Percentiles rank a stretch among this genome's conserved stretches.
Conservation (phyloP, 1,140 invertebrate genomes). For the Pseudomyrmex cubaensis region DNA sequence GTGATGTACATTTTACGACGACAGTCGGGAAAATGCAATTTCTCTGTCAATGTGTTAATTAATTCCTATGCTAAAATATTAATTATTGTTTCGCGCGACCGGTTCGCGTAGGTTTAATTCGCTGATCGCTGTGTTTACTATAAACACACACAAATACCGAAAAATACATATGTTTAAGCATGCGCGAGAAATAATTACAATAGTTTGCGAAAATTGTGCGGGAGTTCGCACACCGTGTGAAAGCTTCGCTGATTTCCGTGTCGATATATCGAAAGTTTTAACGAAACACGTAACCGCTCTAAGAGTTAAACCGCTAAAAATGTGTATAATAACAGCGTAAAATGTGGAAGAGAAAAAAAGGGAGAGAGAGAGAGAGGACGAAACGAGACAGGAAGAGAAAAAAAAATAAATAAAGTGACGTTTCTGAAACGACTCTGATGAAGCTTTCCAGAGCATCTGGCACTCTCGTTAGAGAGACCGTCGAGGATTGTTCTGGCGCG, state of each 20-base stretch:
- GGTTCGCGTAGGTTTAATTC: constrained; percentile 28
- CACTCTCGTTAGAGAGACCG: constrained; percentile 60
- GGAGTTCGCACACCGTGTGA: too few relatives aligned
- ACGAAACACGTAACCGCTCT: not conserved
- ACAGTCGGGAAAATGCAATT: constrained; percentile 13
- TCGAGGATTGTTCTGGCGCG: constrained; percentile 52
- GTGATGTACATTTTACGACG: not conserved
- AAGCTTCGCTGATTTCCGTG: too few relatives aligned
- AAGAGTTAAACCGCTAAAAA: not conserved
- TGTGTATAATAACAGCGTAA: too few relatives aligned
- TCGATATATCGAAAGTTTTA: constrained; percentile 6
- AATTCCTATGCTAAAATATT: constrained; percentile 49
- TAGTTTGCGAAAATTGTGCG: too few relatives aligned
- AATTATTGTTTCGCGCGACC: constrained; percentile 35
- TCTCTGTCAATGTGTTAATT: constrained; percentile 55
- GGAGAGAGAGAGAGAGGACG: not conserved
- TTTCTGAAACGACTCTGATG: constrained; percentile 51
- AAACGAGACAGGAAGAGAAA: not conserved
- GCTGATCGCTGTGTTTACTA: not conserved
- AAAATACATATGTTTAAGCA: not conserved
- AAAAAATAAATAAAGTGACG: constrained; percentile 27
- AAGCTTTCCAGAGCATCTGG: constrained; percentile 70
- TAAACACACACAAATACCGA: constrained; percentile 8
- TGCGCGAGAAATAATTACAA: constrained; percentile 15
- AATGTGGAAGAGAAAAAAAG: too few relatives aligned